Percentiles rank a stretch among this genome's conserved stretches.
Evolutionary conservation across 2,797 vertebrate genomes (phyloP).

Genomic region (Gymnodraco acuticeps): DNA sequence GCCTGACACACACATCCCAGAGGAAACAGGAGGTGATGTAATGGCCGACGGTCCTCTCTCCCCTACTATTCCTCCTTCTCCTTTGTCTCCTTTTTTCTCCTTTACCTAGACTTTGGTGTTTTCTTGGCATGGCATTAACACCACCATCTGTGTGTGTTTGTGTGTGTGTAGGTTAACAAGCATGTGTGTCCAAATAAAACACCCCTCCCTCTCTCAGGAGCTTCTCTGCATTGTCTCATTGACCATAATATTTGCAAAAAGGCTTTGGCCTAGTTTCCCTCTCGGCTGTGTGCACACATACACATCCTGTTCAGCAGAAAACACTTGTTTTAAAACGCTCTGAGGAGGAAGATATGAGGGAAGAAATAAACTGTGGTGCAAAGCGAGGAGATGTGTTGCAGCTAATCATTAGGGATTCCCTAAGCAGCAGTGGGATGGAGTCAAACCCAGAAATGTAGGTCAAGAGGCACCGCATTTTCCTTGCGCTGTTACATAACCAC

Average conservation of each 20-base stretch:
- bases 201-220: slow-evolving; percentile 21
- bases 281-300: slow-evolving; percentile 13
- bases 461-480: slow-evolving; percentile 55
- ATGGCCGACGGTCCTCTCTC: slow-evolving; percentile 29
- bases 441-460: slow-evolving; percentile 67
- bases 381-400: background rate
- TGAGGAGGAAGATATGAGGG: background rate
- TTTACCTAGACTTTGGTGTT: slow-evolving; percentile 40
- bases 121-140: slow-evolving; percentile 38
- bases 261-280: slow-evolving; percentile 37
- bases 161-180: slow-evolving; percentile 31
- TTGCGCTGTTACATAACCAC: slow-evolving; percentile 62
- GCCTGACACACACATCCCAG: slow-evolving; percentile 15
- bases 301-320: slow-evolving; percentile 29
- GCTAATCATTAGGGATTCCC: slow-evolving; percentile 63
- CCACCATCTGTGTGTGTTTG: slow-evolving; percentile 41
- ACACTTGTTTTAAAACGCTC: slow-evolving; percentile 4
- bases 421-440: slow-evolving; percentile 43
- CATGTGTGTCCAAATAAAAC: slow-evolving; percentile 35
- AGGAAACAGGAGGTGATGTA: slow-evolving; percentile 59
- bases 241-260: slow-evolving; percentile 36
- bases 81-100: slow-evolving; percentile 4
- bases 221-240: slow-evolving; percentile 22
- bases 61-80: slow-evolving; percentile 14
- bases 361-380: background rate